Percentiles rank a stretch among this genome's conserved stretches.
These are phyloP conservation scores for Centropristis striata DNA, from an alignment of 2,113 vertebrate species.

Conservation along the genomic window DNA sequence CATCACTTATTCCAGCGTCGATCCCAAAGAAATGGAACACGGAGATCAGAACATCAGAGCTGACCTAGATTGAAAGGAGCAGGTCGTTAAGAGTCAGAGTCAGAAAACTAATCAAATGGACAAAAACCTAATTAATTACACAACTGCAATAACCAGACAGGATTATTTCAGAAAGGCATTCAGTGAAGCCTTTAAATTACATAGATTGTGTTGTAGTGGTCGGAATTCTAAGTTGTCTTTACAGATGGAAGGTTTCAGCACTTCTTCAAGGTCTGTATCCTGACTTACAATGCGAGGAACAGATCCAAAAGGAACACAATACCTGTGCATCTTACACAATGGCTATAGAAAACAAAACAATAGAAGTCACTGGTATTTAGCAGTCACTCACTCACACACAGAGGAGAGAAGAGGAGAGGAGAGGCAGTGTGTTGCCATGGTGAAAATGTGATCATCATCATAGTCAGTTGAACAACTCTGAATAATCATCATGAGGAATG, in stretches of 20 bases:
- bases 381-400: neutral
- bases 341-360: neutral
- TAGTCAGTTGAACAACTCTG: neutral
- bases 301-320: neutral
- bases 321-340: neutral
- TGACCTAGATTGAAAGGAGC: slow-evolving; percentile 73
- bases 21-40: slow-evolving; percentile 54
- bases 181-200: neutral
- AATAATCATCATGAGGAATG: slow-evolving; percentile 9
- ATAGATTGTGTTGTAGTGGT: neutral
- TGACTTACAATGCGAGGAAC: neutral
- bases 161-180: neutral
- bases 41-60: slow-evolving; percentile 69
- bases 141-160: neutral
- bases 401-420: slow-evolving; percentile 2
- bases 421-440: slow-evolving; percentile 52
- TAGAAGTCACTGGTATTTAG: neutral
- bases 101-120: neutral
- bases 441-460: slow-evolving; percentile 24
- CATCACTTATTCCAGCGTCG: slow-evolving; percentile 59
- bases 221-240: neutral
- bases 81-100: slow-evolving; percentile 26
- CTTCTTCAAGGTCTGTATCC: neutral
- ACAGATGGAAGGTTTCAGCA: neutral
- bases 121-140: neutral